Percentiles rank a stretch among this genome's conserved stretches.
These are phyloP conservation scores for Micronycteris hirsuta DNA, from an alignment of 2,113 vertebrate genomes.

Conservation along the genomic window DNA sequence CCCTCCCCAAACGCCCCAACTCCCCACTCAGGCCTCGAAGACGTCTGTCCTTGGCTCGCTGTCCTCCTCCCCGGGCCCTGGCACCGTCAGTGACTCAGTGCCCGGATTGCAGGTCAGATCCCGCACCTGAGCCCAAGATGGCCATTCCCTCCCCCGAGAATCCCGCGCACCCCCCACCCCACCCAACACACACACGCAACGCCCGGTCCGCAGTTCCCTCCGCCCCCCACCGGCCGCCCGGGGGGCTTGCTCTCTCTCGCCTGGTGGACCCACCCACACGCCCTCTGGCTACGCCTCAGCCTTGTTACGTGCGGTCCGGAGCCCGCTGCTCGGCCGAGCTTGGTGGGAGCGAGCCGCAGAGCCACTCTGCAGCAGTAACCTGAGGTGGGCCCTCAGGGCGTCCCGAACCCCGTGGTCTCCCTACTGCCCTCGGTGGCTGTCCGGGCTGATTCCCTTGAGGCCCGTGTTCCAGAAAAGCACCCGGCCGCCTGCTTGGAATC, in stretches of 20 bases:
- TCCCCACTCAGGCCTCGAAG: not conserved
- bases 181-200: no score
- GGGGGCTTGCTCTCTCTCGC: not conserved
- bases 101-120: not conserved
- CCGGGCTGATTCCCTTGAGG: not conserved
- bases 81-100: not conserved
- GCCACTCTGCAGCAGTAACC: not conserved
- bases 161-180: no score
- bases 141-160: not conserved
- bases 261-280: not conserved
- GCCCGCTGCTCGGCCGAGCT: no score
- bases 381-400: not conserved
- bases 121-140: not conserved
- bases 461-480: not conserved
- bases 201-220: not conserved
- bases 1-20: not conserved
- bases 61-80: no score
- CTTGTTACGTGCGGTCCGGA: no score
- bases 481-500: not conserved
- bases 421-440: rapidly evolving
- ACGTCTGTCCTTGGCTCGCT: not conserved
- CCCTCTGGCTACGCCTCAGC: not conserved
- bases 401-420: rapidly evolving
- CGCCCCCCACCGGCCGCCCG: not conserved
- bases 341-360: not conserved